Conservation (phyloP, 1,140 invertebrate genomes). For the Sinonovacula constricta region DNA sequence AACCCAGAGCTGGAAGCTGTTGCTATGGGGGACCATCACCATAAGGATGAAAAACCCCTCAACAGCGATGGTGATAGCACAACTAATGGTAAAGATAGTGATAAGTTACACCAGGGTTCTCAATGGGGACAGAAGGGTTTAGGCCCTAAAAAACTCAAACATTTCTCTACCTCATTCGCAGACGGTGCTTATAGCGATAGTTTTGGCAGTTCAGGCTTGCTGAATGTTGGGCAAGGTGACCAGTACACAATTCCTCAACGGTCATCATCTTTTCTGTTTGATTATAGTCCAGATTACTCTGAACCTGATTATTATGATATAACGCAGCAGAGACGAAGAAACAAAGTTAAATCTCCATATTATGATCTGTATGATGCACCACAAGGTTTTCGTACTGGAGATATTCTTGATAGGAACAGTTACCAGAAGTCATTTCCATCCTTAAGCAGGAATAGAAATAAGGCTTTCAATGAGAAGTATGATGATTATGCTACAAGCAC, state of each 20-base stretch:
- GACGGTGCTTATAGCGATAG: slow-evolving; percentile 8
- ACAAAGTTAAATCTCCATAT: slow-evolving; percentile 25
- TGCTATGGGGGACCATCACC: slow-evolving; percentile 71
- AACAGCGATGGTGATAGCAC: no score
- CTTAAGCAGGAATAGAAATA: slow-evolving; percentile 42
- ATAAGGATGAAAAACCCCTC: no score
- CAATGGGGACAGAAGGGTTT: no score
- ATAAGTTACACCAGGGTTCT: no score
- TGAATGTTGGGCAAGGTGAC: background rate
- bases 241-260: background rate
- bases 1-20: slow-evolving; percentile 79
- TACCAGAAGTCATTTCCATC: background rate
- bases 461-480: slow-evolving; percentile 49
- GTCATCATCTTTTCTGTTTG: slow-evolving; percentile 17
- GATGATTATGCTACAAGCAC: slow-evolving; percentile 32
- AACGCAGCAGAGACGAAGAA: slow-evolving; percentile 49
- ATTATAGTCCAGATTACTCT: slow-evolving; percentile 47
- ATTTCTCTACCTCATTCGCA: slow-evolving; percentile 19
- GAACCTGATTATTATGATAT: slow-evolving; percentile 59
- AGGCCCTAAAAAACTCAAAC: slow-evolving; percentile 7
- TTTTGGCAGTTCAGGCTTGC: background rate
- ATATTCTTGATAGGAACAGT: slow-evolving; percentile 6
- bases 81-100: no score
- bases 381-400: no score
- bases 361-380: slow-evolving; percentile 40